Evolutionary conservation across 2,888 invertebrate genomes (phyloP).

Genomic region (Physocephala rufipes): DNA sequence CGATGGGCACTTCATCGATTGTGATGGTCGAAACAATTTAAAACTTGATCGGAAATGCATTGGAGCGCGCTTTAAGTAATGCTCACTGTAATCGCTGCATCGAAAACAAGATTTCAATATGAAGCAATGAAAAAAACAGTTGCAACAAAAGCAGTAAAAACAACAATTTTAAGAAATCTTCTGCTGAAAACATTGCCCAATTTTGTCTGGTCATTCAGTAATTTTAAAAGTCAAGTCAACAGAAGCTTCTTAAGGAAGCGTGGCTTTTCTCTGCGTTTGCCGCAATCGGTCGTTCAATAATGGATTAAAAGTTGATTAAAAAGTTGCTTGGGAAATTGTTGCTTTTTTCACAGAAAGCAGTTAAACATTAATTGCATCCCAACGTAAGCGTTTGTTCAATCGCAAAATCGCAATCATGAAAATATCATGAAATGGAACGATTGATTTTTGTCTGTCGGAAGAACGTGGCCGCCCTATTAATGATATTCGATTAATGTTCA

Average conservation of each 20-base stretch:
- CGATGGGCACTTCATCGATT: slow-evolving; percentile 20
- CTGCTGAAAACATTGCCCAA: too few species aligned
- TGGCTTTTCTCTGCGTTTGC: too few species aligned
- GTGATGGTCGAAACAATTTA: not conserved
- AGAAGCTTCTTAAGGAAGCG: too few species aligned
- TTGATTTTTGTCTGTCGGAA: not conserved
- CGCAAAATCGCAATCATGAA: not conserved
- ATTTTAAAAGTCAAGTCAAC: too few species aligned
- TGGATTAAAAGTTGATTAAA: too few species aligned
- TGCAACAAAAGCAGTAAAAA: too few species aligned
- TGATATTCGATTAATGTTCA: slow-evolving; percentile 33
- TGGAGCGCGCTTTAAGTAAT: not conserved
- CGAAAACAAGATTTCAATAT: slow-evolving; percentile 17
- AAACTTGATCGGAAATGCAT: not conserved
- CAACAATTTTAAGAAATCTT: too few species aligned
- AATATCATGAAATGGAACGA: too few species aligned
- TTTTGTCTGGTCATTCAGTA: too few species aligned
- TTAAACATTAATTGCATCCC: slow-evolving; percentile 19
- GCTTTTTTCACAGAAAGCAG: not conserved
- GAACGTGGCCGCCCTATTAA: slow-evolving; percentile 22
- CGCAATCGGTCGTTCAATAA: too few species aligned
- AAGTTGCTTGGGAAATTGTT: too few species aligned
- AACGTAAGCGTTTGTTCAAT: not conserved
- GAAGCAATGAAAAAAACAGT: not conserved
- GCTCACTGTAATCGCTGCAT: not conserved